These are phyloP conservation scores for Subacronicta megacephala DNA, from an alignment of 2,888 invertebrate species.

Conservation along the genomic window DNA sequence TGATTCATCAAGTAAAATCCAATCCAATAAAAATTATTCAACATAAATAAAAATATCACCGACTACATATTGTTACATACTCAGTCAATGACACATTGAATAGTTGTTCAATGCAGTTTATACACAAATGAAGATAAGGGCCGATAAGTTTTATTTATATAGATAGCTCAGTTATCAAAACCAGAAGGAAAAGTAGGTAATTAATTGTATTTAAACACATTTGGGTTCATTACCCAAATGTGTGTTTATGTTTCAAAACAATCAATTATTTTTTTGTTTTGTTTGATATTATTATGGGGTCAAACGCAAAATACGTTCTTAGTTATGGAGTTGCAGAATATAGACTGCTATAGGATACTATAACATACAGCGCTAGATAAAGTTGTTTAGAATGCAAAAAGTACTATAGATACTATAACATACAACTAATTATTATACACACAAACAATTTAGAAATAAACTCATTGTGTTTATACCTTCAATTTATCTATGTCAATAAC, in stretches of 20 bases:
- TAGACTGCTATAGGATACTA: too few species aligned
- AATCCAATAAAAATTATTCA: slow-evolving; percentile 5
- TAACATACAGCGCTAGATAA: too few species aligned
- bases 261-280: background rate
- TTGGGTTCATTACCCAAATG: slow-evolving; percentile 24
- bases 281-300: background rate
- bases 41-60: slow-evolving; percentile 31
- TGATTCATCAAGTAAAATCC: slow-evolving; percentile 24
- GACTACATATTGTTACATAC: slow-evolving; percentile 18
- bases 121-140: slow-evolving; percentile 63
- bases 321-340: too few species aligned
- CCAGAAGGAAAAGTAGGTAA: slow-evolving; percentile 61
- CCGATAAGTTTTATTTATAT: slow-evolving; percentile 63
- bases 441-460: too few species aligned
- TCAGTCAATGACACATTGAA: slow-evolving; percentile 58
- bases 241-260: slow-evolving; percentile 5
- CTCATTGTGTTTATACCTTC: too few species aligned
- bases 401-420: too few species aligned
- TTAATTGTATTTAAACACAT: slow-evolving; percentile 31
- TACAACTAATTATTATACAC: too few species aligned
- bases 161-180: slow-evolving; percentile 59
- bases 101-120: slow-evolving; percentile 46
- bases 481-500: slow-evolving; percentile 5
- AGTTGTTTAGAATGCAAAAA: too few species aligned
- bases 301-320: too few species aligned